These are phyloP conservation scores for Phenacoccus solenopsis DNA, from an alignment of 1,140 invertebrate genomes.

Conservation along the genomic window DNA sequence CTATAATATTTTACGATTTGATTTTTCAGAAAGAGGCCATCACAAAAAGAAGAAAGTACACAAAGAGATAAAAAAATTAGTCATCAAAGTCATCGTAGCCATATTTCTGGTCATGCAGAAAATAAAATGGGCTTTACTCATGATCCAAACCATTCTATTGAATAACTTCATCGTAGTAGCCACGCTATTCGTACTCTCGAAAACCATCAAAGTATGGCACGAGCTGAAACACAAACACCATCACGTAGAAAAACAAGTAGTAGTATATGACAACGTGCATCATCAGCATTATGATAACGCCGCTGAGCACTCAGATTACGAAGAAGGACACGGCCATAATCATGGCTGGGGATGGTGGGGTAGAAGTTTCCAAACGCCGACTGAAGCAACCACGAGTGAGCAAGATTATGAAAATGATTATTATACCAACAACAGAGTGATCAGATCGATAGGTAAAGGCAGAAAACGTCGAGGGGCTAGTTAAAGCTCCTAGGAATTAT, in stretches of 20 bases:
- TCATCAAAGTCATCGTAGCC: constrained; percentile 29
- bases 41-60: constrained; percentile 30
- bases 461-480: background rate
- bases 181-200: constrained; percentile 28
- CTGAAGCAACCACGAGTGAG: constrained; percentile 19
- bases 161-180: constrained; percentile 29
- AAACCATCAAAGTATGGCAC: constrained; percentile 29
- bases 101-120: constrained; percentile 30
- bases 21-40: constrained; percentile 21
- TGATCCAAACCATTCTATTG: constrained; percentile 29
- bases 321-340: constrained; percentile 23
- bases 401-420: constrained; percentile 9
- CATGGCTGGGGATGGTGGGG: constrained; percentile 27
- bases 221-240: constrained; percentile 22
- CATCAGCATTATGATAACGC: constrained; percentile 30
- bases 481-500: background rate
- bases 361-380: constrained; percentile 23
- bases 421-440: constrained; percentile 4
- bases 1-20: no score
- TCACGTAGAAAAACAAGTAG: constrained; percentile 24
- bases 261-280: constrained; percentile 30
- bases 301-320: constrained; percentile 26
- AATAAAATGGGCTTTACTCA: constrained; percentile 29
- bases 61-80: constrained; percentile 30
- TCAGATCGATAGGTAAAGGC: background rate